Evolutionary conservation across 2,797 vertebrate species (phyloP).

Genomic region (Psittacula echo): DNA sequence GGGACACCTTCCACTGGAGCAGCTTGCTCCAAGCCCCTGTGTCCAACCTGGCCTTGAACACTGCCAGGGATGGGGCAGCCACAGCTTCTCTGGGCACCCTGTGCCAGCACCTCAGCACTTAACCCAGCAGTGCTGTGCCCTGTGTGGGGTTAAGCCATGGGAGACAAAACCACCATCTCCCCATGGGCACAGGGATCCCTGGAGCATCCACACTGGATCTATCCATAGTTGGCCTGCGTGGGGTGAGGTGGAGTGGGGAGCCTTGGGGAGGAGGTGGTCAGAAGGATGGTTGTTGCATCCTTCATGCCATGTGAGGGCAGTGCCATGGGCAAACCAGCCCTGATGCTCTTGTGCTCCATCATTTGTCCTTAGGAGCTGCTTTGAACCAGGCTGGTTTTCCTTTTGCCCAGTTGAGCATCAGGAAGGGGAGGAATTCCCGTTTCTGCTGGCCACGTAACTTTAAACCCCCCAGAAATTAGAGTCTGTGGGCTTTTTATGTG

Average conservation of each 20-base stretch:
- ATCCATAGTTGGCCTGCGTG: rapidly evolving
- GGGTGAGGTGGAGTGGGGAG: not conserved
- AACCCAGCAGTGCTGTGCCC: not conserved
- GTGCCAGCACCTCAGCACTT: not conserved
- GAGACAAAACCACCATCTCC: not conserved
- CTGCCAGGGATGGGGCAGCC: not conserved
- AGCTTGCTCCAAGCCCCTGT: not conserved
- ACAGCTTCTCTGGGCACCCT: not conserved
- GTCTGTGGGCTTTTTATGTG: not conserved
- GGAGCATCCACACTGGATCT: not conserved
- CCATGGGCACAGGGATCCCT: not conserved
- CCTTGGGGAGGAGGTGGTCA: rapidly evolving
- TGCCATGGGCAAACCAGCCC: not conserved
- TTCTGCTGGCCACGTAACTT: not conserved
- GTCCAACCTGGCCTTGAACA: not conserved
- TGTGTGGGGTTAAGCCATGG: no score
- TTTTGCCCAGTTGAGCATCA: rapidly evolving
- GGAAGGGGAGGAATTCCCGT: not conserved
- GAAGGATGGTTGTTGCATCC: not conserved
- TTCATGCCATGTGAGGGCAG: not conserved
- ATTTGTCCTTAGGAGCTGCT: not conserved
- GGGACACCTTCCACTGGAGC: not conserved
- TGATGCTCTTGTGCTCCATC: not conserved
- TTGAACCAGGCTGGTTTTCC: not conserved
- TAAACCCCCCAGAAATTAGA: not conserved